Conservation (phyloP, 2,888 invertebrate species). For the Rhagophthalmus giganteus region DNA sequence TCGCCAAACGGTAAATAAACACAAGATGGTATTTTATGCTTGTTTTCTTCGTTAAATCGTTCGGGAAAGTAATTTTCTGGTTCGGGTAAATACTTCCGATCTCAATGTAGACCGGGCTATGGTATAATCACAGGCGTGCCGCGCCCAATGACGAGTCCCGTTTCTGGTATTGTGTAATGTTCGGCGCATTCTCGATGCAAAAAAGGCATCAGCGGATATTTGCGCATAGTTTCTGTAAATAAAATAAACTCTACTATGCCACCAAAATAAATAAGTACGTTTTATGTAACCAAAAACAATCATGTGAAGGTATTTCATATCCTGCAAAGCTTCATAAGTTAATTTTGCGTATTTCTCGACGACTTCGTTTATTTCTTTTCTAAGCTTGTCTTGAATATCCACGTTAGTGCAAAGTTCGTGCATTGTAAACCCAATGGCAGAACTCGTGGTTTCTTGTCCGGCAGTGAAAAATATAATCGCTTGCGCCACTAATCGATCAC, state of each 20-base stretch:
- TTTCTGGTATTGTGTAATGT: conserved; percentile 39
- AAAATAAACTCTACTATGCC: neutral
- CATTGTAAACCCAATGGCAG: conserved; percentile 53
- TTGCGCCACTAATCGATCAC: too few relatives aligned
- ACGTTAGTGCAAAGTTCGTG: conserved; percentile 55
- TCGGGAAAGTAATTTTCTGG: conserved; percentile 43
- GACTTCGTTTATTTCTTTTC: conserved; percentile 52
- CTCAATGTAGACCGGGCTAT: conserved; percentile 41
- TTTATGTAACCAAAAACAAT: conserved; percentile 53
- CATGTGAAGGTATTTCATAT: conserved; percentile 59
- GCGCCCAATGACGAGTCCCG: too few relatives aligned
- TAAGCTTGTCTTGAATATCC: conserved; percentile 55
- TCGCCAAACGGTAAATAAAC: too few relatives aligned
- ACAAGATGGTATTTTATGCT: too few relatives aligned
- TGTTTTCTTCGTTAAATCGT: too few relatives aligned
- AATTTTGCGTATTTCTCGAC: conserved; percentile 49
- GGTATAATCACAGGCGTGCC: too few relatives aligned
- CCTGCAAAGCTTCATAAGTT: conserved; percentile 55
- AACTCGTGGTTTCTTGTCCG: conserved; percentile 60
- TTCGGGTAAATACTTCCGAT: conserved; percentile 44
- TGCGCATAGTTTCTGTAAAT: conserved; percentile 48
- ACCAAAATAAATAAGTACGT: neutral
- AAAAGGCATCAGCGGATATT: conserved; percentile 46
- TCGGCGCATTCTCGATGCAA: conserved; percentile 37
- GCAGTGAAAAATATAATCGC: too few relatives aligned